Percentiles rank a stretch among this genome's conserved stretches.
phyloP scores from a whole-genome alignment of 2,797 vertebrate genomes.

The Bradypodion pumilum region DNA sequence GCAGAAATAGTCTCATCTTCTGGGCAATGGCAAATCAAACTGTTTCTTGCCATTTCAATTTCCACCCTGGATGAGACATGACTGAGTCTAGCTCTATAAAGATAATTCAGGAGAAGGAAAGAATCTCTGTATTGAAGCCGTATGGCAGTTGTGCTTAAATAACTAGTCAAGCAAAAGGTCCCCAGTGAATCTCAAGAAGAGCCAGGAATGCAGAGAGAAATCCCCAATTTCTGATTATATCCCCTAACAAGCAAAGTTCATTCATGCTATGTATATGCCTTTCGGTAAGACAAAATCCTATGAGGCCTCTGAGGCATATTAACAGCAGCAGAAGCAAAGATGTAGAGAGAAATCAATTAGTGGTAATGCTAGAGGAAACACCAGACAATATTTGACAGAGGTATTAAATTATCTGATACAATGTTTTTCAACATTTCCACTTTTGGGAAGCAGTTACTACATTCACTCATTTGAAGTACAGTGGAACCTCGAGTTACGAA shows the following conservation, averaged over 20 bases:
- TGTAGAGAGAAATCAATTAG: background rate
- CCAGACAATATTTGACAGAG: fast-evolving
- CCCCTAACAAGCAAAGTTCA: background rate
- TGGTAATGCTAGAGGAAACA: background rate
- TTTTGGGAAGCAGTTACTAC: background rate
- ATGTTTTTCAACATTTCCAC: background rate
- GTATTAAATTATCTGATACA: slow-evolving; percentile 7
- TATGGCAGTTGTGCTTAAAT: slow-evolving; percentile 6
- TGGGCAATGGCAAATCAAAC: slow-evolving; percentile 5
- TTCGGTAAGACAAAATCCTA: background rate
- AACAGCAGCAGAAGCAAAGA: background rate
- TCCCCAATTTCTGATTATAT: background rate
- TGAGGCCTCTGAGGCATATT: fast-evolving
- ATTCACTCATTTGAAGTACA: background rate
- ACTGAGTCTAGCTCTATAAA: background rate
- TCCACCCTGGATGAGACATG: background rate
- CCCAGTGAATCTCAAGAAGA: background rate
- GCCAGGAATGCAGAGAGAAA: slow-evolving; percentile 6
- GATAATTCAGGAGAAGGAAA: background rate
- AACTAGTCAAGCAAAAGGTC: background rate
- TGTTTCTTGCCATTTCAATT: slow-evolving; percentile 12
- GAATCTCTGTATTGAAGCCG: slow-evolving; percentile 8
- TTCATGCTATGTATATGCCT: background rate
- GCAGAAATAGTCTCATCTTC: slow-evolving; percentile 20
- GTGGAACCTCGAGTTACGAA: no score